Conservation (phyloP, 1,140 invertebrate genomes). For the Muscidifurax raptorellus region DNA sequence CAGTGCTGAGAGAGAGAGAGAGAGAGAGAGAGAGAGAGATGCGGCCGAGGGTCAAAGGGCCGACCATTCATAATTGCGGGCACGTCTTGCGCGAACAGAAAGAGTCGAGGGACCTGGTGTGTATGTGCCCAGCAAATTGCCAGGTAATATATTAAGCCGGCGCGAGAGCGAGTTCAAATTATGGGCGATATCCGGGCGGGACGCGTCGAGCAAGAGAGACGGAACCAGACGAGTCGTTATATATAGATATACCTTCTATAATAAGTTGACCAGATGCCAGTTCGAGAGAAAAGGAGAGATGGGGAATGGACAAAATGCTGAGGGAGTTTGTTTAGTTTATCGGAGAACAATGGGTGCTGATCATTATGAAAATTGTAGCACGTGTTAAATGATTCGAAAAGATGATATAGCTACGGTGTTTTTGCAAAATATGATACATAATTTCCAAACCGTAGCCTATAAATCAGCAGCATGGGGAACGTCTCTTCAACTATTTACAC, state of each 20-base stretch:
- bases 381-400: too few species aligned
- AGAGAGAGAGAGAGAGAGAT: not conserved
- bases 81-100: constrained; percentile 66
- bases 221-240: not conserved
- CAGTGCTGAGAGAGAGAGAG: too few species aligned
- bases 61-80: constrained; percentile 69
- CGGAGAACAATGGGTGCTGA: too few species aligned
- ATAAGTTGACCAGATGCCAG: constrained; percentile 69
- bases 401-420: too few species aligned
- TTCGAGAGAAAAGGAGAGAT: not conserved
- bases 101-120: not conserved
- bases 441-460: not conserved
- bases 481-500: constrained; percentile 1
- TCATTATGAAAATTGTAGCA: too few species aligned
- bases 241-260: constrained; percentile 33
- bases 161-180: constrained; percentile 63
- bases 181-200: constrained; percentile 73
- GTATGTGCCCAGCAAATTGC: constrained; percentile 66
- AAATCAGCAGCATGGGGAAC: not conserved
- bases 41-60: constrained; percentile 56
- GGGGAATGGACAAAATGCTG: not conserved
- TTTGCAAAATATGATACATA: not conserved
- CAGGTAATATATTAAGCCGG: constrained; percentile 74
- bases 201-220: constrained; percentile 63
- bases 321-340: too few species aligned